A percentile compares a stretch with the other conserved stretches of the same genome.
Evolutionary conservation across 2,888 invertebrate genomes (phyloP).

Genomic region (Coelinius sp.): DNA sequence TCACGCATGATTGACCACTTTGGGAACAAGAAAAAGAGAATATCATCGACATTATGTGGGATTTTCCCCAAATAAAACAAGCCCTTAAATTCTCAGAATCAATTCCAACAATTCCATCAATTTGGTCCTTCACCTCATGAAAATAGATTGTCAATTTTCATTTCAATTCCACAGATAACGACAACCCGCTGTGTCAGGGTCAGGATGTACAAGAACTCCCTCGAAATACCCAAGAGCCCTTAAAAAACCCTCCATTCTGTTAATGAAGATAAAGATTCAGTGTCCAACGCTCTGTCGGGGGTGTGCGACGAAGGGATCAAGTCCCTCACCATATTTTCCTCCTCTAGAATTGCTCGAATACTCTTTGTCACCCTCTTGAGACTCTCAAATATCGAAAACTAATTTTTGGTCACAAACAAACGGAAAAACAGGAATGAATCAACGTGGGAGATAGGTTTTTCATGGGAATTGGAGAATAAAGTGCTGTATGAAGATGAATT

Average conservation of each 20-base stretch:
- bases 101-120: not conserved
- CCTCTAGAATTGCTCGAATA: not conserved
- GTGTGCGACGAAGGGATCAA: not conserved
- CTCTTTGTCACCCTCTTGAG: slow-evolving; percentile 8
- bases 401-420: not conserved
- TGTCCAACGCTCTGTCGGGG: not conserved
- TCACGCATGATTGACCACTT: not conserved
- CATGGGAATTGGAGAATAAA: slow-evolving; percentile 33
- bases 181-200: not conserved
- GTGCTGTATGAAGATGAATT: slow-evolving; percentile 54
- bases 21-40: not conserved
- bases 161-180: not conserved
- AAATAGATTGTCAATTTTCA: not conserved
- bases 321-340: not conserved
- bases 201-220: not conserved
- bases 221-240: not conserved
- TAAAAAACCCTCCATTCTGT: not conserved
- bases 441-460: not conserved
- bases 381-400: not conserved
- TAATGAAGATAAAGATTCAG: not conserved
- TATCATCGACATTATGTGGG: not conserved
- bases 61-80: not conserved
- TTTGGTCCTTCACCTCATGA: not conserved
- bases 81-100: not conserved
- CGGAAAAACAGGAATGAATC: not conserved